Conservation (phyloP, 2,888 invertebrate species). For the Ramazzottius varieornatus region DNA sequence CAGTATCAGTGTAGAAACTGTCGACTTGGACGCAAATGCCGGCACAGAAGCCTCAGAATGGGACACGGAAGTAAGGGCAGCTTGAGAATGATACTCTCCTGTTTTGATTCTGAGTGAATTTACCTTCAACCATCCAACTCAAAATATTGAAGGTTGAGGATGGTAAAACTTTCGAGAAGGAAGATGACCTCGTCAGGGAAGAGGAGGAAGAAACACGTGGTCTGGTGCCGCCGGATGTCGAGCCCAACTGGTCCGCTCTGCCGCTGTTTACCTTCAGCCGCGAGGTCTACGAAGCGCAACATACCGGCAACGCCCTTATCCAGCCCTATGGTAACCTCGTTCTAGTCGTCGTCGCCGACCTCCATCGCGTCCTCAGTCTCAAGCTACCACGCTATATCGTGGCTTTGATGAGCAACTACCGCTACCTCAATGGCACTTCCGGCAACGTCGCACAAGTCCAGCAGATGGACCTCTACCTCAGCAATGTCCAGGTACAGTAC, state of each 20-base stretch:
- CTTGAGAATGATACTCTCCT: too few species aligned
- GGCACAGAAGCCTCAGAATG: background rate
- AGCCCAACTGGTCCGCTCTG: background rate
- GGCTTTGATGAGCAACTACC: conserved; percentile 1
- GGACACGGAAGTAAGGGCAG: too few species aligned
- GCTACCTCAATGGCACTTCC: background rate
- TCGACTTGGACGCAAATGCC: background rate
- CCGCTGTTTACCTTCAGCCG: background rate
- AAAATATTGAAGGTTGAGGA: too few species aligned
- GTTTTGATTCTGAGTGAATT: too few species aligned
- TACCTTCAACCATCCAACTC: too few species aligned
- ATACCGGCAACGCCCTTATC: background rate
- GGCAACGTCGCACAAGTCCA: background rate
- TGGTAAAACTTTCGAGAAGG: too few species aligned
- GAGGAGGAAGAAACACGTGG: background rate
- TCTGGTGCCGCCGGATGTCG: background rate
- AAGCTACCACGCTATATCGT: background rate
- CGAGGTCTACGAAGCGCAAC: background rate
- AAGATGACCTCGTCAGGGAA: too few species aligned
- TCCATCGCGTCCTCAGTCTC: background rate
- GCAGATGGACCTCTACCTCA: background rate
- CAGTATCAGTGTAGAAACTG: background rate
- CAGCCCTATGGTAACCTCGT: background rate
- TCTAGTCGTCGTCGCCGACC: background rate
- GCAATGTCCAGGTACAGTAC: too few species aligned